Evolutionary conservation across 2,113 vertebrate genomes (phyloP).

Genomic region (Ophthalmolycus amberensis): DNA sequence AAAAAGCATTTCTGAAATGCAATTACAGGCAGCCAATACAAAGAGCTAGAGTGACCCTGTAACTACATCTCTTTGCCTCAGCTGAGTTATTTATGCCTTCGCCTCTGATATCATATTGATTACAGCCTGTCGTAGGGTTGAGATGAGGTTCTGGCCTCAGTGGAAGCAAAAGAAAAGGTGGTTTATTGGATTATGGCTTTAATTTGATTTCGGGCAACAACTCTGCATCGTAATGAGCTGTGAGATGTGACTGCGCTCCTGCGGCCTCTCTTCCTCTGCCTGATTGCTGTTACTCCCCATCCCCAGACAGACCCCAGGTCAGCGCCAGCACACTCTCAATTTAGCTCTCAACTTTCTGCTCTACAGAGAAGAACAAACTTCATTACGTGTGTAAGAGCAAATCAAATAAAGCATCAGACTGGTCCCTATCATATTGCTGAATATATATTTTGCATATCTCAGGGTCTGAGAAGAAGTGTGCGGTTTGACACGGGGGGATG

Average conservation of each 20-base stretch:
- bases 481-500: background rate
- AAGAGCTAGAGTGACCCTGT: conserved; percentile 21
- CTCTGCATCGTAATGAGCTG: conserved; percentile 63
- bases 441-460: conserved; percentile 24
- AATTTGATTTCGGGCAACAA: conserved; percentile 75
- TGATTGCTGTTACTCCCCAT: background rate
- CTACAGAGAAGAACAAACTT: conserved; percentile 37
- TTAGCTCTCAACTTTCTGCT: conserved; percentile 13
- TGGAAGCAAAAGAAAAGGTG: conserved; percentile 70
- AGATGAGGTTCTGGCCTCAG: conserved; percentile 79
- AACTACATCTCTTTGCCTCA: conserved; percentile 43
- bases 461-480: background rate
- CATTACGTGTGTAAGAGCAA: conserved; percentile 30
- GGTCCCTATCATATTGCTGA: background rate
- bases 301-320: conserved; percentile 23
- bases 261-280: conserved; percentile 17
- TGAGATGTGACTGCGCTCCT: conserved; percentile 1
- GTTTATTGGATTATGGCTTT: conserved; percentile 78
- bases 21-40: conserved; percentile 78
- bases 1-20: conserved; percentile 88
- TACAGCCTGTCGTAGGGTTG: conserved; percentile 84
- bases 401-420: conserved; percentile 39
- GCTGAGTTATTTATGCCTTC: conserved; percentile 88
- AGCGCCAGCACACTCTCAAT: background rate
- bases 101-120: conserved; percentile 88